phyloP scores from a whole-genome alignment of 2,797 vertebrate genomes.

The Acanthurus lineatus region DNA sequence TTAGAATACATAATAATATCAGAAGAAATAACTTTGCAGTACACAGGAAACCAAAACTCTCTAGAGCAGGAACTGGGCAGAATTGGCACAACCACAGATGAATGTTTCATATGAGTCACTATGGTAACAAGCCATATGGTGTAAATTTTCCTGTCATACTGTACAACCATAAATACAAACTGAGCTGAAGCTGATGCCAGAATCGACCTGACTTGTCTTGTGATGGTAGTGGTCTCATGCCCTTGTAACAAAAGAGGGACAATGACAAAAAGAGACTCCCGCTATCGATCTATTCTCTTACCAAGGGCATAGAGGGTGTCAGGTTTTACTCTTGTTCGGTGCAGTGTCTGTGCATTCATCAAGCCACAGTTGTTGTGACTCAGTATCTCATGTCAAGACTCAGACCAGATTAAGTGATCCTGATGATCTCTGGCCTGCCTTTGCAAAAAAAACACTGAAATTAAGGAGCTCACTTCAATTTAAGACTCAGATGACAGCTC shows the following conservation, averaged over 20 bases:
- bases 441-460: constrained; percentile 18
- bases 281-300: constrained; percentile 71
- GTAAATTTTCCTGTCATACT: constrained; percentile 35
- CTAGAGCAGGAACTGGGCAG: constrained; percentile 55
- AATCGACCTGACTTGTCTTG: constrained; percentile 7
- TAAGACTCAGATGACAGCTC: constrained; percentile 3
- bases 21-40: constrained; percentile 23
- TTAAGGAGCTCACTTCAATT: neutral
- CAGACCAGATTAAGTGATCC: constrained; percentile 35
- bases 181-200: constrained; percentile 10
- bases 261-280: constrained; percentile 57
- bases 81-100: constrained; percentile 68
- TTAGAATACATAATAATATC: neutral
- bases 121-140: constrained; percentile 54
- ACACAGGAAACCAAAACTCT: constrained; percentile 52
- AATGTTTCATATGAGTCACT: constrained; percentile 57
- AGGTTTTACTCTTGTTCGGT: constrained; percentile 67
- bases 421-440: constrained; percentile 7
- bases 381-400: constrained; percentile 46
- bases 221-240: constrained; percentile 41
- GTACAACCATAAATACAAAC: constrained; percentile 18
- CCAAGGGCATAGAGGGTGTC: constrained; percentile 79
- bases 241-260: constrained; percentile 54
- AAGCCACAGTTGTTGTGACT: constrained; percentile 47
- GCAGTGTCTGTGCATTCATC: constrained; percentile 59